Evolutionary conservation across 2,113 vertebrate species (phyloP).

Genomic region (Tretioscincus oriximinensis): DNA sequence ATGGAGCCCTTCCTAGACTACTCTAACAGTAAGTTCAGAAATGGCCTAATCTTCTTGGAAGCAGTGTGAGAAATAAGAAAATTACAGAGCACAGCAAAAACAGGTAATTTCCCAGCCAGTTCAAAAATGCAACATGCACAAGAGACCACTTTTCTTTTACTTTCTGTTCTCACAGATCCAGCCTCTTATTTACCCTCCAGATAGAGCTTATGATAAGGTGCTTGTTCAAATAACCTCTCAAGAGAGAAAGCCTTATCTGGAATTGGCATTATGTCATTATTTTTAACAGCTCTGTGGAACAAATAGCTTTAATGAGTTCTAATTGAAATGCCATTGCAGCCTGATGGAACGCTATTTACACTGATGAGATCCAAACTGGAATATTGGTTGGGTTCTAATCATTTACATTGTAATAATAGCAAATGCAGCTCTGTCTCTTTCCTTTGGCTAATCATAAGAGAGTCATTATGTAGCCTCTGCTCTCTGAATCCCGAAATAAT

Average conservation of each 20-base stretch:
- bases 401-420: slow-evolving; percentile 46
- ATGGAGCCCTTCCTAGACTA: too few species aligned
- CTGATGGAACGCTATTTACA: slow-evolving; percentile 56
- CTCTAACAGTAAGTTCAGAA: too few species aligned
- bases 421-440: slow-evolving; percentile 49
- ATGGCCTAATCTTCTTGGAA: too few species aligned
- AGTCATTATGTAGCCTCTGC: slow-evolving; percentile 51
- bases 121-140: too few species aligned
- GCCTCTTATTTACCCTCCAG: not conserved
- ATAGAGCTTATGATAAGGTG: not conserved
- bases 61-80: too few species aligned
- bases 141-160: not conserved
- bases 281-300: slow-evolving; percentile 41
- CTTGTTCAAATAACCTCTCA: not conserved
- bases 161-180: not conserved
- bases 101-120: too few species aligned
- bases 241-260: not conserved
- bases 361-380: slow-evolving; percentile 50
- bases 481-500: slow-evolving; percentile 57
- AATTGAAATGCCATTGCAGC: slow-evolving; percentile 45
- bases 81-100: too few species aligned
- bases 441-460: slow-evolving; percentile 50
- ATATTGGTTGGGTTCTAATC: slow-evolving; percentile 58
- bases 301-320: slow-evolving; percentile 46
- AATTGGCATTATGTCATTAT: not conserved